phyloP scores from a whole-genome alignment of 1,140 invertebrate genomes.

The Aricia agestis region DNA sequence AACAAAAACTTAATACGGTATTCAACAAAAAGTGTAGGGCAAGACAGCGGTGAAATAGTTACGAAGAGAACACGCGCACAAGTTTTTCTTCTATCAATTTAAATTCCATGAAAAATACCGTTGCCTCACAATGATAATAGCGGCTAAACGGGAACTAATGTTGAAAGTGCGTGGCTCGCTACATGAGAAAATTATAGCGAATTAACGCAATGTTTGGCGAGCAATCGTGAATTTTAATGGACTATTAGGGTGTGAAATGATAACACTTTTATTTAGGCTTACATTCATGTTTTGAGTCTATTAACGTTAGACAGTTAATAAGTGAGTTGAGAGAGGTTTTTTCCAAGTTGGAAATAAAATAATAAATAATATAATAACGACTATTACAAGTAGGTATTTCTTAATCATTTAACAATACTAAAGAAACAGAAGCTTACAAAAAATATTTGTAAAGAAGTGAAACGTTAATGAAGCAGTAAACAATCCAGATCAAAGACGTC shows the following conservation, averaged over 20 bases:
- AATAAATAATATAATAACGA: too few species aligned
- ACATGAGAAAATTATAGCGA: constrained; percentile 3
- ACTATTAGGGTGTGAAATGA: constrained; percentile 1
- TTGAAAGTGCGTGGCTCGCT: not conserved
- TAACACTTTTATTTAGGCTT: not conserved
- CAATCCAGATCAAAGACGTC: constrained; percentile 9
- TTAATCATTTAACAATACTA: not conserved
- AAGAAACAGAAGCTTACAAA: not conserved
- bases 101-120: constrained; percentile 2
- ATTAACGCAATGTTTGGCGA: not conserved
- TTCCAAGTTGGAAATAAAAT: not conserved
- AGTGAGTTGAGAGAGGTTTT: too few species aligned
- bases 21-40: not conserved
- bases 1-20: not conserved
- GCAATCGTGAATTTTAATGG: constrained; percentile 1
- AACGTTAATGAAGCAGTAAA: not conserved
- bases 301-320: too few species aligned
- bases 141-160: constrained; percentile 2
- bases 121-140: not conserved
- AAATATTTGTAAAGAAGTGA: not conserved
- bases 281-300: not conserved
- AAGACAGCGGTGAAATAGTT: not conserved
- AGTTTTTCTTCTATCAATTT: not conserved
- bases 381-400: too few species aligned
- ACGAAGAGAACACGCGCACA: not conserved